These are phyloP conservation scores for Tiliacea aurago DNA, from an alignment of 2,888 invertebrate species.

Conservation along the genomic window DNA sequence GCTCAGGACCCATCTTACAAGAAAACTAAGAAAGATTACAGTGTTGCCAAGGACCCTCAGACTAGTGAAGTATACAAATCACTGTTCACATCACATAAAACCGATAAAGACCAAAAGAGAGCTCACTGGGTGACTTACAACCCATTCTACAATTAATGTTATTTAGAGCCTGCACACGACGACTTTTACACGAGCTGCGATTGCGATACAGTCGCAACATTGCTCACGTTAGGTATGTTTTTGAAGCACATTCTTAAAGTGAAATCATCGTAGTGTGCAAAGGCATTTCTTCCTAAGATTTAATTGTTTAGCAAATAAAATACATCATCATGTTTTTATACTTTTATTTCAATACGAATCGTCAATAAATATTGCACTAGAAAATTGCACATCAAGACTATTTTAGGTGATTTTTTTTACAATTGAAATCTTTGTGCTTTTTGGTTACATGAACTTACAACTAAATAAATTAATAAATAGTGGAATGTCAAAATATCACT, in stretches of 20 bases:
- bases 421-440: slow-evolving; percentile 71
- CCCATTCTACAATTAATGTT: slow-evolving; percentile 95
- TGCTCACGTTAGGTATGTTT: not conserved
- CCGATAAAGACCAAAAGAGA: slow-evolving; percentile 95
- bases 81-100: slow-evolving; percentile 97
- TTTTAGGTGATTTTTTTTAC: slow-evolving; percentile 34
- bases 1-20: slow-evolving; percentile 93
- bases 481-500: slow-evolving; percentile 52
- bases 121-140: slow-evolving; percentile 99
- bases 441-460: slow-evolving; percentile 61
- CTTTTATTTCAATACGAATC: slow-evolving; percentile 53
- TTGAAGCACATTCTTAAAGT: not conserved
- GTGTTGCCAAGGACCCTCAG: slow-evolving; percentile 97
- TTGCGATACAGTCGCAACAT: not conserved
- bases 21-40: slow-evolving; percentile 95
- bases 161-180: not conserved
- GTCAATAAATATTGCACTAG: slow-evolving; percentile 75
- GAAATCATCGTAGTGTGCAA: not conserved
- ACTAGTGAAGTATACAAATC: slow-evolving; percentile 98
- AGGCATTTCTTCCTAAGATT: slow-evolving; percentile 18
- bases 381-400: slow-evolving; percentile 71
- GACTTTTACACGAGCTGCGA: not conserved
- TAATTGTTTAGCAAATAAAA: slow-evolving; percentile 42
- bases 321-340: slow-evolving; percentile 20
- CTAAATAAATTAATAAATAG: slow-evolving; percentile 29